Evolutionary conservation across 2,888 invertebrate genomes (phyloP), one percentile per base, ranked within the genome.

Genomic region (Eilema caniola): DNA sequence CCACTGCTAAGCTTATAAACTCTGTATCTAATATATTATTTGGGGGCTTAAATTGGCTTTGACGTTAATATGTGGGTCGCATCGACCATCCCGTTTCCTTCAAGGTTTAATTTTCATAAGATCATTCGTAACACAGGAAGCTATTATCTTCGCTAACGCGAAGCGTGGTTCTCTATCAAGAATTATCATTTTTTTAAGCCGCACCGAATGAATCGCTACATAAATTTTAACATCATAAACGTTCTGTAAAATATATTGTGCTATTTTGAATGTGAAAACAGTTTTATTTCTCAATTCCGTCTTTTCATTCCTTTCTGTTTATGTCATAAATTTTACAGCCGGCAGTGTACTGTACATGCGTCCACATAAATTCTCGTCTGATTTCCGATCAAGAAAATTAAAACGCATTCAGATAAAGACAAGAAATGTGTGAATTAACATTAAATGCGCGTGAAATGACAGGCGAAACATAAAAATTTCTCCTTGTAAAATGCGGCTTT

Each of bases 381-480:
- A 90, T 90, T 89, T 89, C 88, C 85, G 88, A 88, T 85, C 77
- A 76, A 74, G 83, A 86, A 88, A 89, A 90, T 90, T 89, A 87
- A 90, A 92, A 89, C 72, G 86, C 88, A 85, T 86, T 84, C 85
- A 80, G 81, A 74, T 78, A 85, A 89, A 89, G 88, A 89, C 88
- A 89, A 89, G 89, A 88, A 90, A 92, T 86, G 90, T 88, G 88
- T 88, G 90, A 92, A 93, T 93, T 91, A 92, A 92, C 86, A 88
- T 86, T 91, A 92, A 93, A 93, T 85, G 88, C 83, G 90, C 95
- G 93, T 95, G 94, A 95, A 95, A 95, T 94, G 91, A 94, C 92
- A 88, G 86, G 80, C 87, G 89, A 79, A 84, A 90, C 88, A 92
- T 94, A 92, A 94, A 93, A 93, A 90, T 90, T 91, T 91, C 92